Evolutionary conservation across 92 coral and sea anemone species (phyloP).

Genomic region (Bergia sp.): DNA sequence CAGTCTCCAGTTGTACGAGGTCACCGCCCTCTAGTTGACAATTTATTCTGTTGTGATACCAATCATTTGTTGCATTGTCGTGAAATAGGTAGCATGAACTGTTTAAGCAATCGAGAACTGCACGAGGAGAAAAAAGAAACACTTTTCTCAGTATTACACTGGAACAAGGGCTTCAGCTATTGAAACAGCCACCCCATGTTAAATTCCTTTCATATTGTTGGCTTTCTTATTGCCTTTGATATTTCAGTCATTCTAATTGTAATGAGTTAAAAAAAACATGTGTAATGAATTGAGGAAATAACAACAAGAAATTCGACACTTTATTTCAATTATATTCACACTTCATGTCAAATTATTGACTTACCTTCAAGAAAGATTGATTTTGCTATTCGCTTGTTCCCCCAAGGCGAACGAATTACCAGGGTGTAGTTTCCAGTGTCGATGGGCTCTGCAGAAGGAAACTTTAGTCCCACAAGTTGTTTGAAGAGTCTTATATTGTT

Average conservation of each 20-base stretch:
- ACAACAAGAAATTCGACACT: not conserved
- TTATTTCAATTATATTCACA: not conserved
- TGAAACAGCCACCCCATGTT: not conserved
- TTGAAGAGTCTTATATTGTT: not conserved
- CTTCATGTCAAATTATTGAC: not conserved
- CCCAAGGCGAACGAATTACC: conserved; percentile 9
- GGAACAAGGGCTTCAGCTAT: not conserved
- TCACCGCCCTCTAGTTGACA: conserved; percentile 10
- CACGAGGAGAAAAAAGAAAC: not conserved
- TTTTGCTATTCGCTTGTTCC: conserved; percentile 8
- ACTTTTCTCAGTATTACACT: not conserved
- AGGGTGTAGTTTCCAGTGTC: conserved; percentile 5
- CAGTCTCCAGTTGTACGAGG: not conserved
- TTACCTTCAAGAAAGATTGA: conserved; percentile 9
- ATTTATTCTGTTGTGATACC: conserved; percentile 1
- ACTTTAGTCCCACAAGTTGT: conserved; percentile 5
- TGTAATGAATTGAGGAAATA: not conserved
- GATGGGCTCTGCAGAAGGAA: not conserved
- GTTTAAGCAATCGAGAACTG: conserved; percentile 24
- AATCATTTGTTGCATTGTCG: conserved; percentile 5
- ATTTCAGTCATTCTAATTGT: no score
- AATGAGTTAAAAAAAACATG: not conserved
- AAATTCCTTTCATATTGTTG: no score
- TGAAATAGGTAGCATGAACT: conserved; percentile 20
- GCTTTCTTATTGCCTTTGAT: no score